These are phyloP conservation scores for Acromyrmex echinatior DNA, from an alignment of 1,140 invertebrate genomes.

Conservation along the genomic window DNA sequence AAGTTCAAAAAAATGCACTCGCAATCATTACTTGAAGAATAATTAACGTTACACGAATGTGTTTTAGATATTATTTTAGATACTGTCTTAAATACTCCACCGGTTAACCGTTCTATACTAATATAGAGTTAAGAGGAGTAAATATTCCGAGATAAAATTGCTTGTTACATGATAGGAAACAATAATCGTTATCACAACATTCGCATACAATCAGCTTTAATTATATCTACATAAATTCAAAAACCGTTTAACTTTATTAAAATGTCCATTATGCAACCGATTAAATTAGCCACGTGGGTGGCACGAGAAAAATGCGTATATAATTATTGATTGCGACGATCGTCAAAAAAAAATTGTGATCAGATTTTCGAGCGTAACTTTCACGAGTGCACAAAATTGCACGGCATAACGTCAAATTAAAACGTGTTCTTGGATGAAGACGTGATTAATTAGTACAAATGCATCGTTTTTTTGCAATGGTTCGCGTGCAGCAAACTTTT, in stretches of 20 bases:
- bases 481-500: slow-evolving; percentile 39
- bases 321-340: background rate
- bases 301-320: background rate
- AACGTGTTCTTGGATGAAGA: slow-evolving; percentile 33
- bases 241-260: background rate
- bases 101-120: background rate
- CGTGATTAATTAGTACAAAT: slow-evolving; percentile 50
- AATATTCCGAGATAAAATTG: background rate
- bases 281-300: slow-evolving; percentile 9
- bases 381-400: slow-evolving; percentile 18
- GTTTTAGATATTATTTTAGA: background rate
- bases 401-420: slow-evolving; percentile 35
- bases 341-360: background rate
- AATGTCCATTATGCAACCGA: slow-evolving; percentile 12
- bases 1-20: background rate
- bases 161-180: background rate
- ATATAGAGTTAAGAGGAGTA: background rate
- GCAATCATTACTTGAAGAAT: background rate
- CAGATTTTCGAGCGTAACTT: slow-evolving; percentile 3
- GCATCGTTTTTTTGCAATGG: slow-evolving; percentile 5
- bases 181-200: slow-evolving; percentile 17
- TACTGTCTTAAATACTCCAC: background rate
- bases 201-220: slow-evolving; percentile 3
- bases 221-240: slow-evolving; percentile 4
- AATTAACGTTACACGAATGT: background rate